phyloP scores from a whole-genome alignment of 2,888 invertebrate species.

The Phytoseiulus persimilis region DNA sequence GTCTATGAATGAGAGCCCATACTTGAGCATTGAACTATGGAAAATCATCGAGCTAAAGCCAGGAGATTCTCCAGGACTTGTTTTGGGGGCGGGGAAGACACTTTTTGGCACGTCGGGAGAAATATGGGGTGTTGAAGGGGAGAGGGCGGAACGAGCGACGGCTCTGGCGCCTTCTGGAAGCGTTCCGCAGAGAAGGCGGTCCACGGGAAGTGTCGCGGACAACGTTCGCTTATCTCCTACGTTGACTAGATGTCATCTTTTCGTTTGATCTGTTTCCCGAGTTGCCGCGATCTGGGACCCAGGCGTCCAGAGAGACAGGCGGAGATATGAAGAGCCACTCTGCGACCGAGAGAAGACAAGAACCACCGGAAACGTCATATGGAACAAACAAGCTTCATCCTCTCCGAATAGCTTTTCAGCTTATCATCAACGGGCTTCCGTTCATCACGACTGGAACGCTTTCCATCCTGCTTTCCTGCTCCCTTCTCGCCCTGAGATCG shows the following conservation, averaged over 20 bases:
- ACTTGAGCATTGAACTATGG: no score
- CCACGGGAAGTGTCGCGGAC: not conserved
- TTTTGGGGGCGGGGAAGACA: no score
- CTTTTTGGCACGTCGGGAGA: no score
- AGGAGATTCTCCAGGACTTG: no score
- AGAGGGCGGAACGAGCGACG: no score
- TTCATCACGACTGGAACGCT: not conserved
- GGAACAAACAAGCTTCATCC: not conserved
- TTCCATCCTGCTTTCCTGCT: not conserved
- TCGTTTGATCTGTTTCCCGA: not conserved
- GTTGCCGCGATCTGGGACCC: not conserved
- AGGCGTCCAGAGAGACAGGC: not conserved
- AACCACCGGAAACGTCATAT: not conserved
- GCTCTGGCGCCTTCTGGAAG: not conserved
- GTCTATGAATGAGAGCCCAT: no score
- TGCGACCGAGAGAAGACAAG: not conserved
- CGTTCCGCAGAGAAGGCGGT: not conserved
- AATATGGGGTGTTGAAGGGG: no score
- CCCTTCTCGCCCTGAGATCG: no score
- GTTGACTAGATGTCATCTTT: not conserved
- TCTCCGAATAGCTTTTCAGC: not conserved
- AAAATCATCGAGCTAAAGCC: no score
- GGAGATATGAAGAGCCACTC: not conserved
- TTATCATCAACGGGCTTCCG: not conserved
- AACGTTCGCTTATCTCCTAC: not conserved